These are phyloP conservation scores for Melitaea athalia DNA, from an alignment of 2,888 invertebrate species.

Conservation along the genomic window DNA sequence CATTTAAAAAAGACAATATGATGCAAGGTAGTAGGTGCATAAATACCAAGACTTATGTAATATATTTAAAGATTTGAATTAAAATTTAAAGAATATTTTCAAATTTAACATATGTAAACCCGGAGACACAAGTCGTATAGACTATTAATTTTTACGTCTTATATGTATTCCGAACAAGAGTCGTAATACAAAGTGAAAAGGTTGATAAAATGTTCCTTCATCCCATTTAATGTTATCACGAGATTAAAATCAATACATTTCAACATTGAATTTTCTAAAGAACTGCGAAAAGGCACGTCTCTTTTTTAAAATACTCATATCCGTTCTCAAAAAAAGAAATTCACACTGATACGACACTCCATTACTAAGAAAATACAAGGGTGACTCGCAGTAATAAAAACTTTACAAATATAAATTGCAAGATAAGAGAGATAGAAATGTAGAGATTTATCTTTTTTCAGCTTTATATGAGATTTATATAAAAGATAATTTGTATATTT, in stretches of 20 bases:
- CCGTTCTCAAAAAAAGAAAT: slow-evolving; percentile 10
- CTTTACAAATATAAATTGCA: slow-evolving; percentile 2
- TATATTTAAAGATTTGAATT: too few relatives aligned
- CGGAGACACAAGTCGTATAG: too few relatives aligned
- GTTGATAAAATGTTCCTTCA: background rate
- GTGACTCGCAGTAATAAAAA: slow-evolving; percentile 7
- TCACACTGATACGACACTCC: slow-evolving; percentile 5
- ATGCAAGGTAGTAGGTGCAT: too few relatives aligned
- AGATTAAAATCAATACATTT: slow-evolving; percentile 6
- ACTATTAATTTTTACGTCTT: too few relatives aligned
- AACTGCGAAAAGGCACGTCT: background rate
- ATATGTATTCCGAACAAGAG: too few relatives aligned
- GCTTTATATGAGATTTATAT: too few relatives aligned
- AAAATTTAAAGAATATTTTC: too few relatives aligned
- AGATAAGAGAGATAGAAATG: background rate
- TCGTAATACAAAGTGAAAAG: background rate
- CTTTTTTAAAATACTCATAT: slow-evolving; percentile 1
- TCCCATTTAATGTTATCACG: background rate
- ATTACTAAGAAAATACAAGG: slow-evolving; percentile 12
- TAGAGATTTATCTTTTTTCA: too few relatives aligned
- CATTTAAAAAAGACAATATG: too few relatives aligned
- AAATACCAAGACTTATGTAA: too few relatives aligned
- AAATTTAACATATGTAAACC: too few relatives aligned
- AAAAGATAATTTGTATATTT: too few relatives aligned
- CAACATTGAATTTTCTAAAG: background rate